These are phyloP conservation scores for Diloba caeruleocephala DNA, from an alignment of 2,888 invertebrate species.

Conservation along the genomic window DNA sequence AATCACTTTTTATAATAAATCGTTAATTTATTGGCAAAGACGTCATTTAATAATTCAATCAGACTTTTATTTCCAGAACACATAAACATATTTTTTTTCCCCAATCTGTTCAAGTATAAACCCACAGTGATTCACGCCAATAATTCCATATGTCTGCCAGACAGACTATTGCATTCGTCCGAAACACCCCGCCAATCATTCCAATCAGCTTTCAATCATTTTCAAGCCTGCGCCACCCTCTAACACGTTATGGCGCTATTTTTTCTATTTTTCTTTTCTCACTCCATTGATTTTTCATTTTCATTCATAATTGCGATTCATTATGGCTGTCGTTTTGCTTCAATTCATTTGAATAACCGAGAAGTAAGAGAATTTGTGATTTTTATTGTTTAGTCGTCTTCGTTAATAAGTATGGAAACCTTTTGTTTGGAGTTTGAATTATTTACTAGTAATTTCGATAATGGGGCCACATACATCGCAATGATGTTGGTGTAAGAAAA, in stretches of 20 bases:
- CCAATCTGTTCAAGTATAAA: too few species aligned
- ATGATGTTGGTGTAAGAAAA: too few species aligned
- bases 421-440: too few species aligned
- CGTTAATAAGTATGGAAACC: slow-evolving; percentile 3
- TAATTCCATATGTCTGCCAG: slow-evolving; percentile 52
- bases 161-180: slow-evolving; percentile 62
- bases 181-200: slow-evolving; percentile 68
- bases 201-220: slow-evolving; percentile 80
- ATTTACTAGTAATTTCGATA: too few species aligned
- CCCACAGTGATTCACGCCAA: slow-evolving; percentile 1
- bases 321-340: slow-evolving; percentile 38
- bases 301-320: slow-evolving; percentile 53
- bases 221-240: slow-evolving; percentile 59
- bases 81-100: too few species aligned
- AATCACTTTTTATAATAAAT: too few species aligned
- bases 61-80: too few species aligned
- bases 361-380: slow-evolving; percentile 15
- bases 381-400: slow-evolving; percentile 17
- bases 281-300: slow-evolving; percentile 47
- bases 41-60: too few species aligned
- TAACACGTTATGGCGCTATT: slow-evolving; percentile 55
- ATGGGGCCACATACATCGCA: too few species aligned
- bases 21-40: too few species aligned
- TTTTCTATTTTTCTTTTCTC: slow-evolving; percentile 46
- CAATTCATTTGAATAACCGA: slow-evolving; percentile 30